Conservation (phyloP, 1,140 invertebrate species). For the Trichoplusia ni region DNA sequence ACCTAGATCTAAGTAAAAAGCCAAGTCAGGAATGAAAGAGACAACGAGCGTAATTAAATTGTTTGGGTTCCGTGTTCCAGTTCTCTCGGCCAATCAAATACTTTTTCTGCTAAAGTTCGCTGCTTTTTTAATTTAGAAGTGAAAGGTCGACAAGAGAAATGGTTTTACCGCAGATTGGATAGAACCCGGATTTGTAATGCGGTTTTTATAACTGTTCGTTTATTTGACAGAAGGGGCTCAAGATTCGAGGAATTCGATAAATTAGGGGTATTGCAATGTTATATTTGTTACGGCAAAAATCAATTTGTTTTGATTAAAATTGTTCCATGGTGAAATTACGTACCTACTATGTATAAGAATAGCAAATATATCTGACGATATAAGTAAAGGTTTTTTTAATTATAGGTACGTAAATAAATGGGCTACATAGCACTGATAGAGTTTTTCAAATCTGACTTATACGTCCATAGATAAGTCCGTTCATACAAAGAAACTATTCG, state of each 20-base stretch:
- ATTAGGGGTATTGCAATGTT: too few species aligned
- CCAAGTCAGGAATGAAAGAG: slow-evolving; percentile 51
- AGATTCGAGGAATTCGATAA: neutral
- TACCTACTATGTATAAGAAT: too few species aligned
- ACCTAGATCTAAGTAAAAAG: slow-evolving; percentile 52
- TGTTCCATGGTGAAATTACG: too few species aligned
- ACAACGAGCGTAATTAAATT: slow-evolving; percentile 68
- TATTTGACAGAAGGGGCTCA: neutral
- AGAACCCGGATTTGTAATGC: slow-evolving; percentile 5
- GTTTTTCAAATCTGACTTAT: too few species aligned
- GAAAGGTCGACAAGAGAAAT: slow-evolving; percentile 18
- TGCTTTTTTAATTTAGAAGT: slow-evolving; percentile 38
- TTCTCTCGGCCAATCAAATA: slow-evolving; percentile 53
- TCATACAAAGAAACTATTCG: too few species aligned
- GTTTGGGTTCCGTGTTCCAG: slow-evolving; percentile 45
- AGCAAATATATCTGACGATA: too few species aligned
- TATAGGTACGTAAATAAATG: too few species aligned
- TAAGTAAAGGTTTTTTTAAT: too few species aligned
- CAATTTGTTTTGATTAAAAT: too few species aligned
- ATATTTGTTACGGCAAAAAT: too few species aligned
- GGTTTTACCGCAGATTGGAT: slow-evolving; percentile 16
- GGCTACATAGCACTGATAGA: too few species aligned
- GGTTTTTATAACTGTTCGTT: slow-evolving; percentile 22
- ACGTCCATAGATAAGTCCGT: too few species aligned
- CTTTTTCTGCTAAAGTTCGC: slow-evolving; percentile 53